Evolutionary conservation across 2,113 vertebrate species (phyloP), one percentile per base, ranked within the genome.

Genomic region (Clupea harengus): DNA sequence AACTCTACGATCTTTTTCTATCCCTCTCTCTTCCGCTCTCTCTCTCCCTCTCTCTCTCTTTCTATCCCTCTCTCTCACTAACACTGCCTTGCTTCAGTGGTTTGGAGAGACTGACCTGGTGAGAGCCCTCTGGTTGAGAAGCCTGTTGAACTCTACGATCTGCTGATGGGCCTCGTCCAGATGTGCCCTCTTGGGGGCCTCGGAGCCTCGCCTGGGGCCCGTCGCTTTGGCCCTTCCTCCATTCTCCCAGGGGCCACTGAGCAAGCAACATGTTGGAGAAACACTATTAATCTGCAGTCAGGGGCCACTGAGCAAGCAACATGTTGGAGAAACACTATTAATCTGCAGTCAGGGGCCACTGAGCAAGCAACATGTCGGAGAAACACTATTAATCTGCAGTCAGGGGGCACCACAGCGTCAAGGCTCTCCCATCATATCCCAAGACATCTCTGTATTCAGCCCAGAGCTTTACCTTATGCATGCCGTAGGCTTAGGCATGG

Each of bases 121-220:
- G n/a, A 54, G 20, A n/a, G 50, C 6, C 60, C 2, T 89, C 46
- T 17, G 44, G 13, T 20, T 6, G 0, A 86, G 18, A 80, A 47
- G 87, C 2, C 28, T 84, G 45, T 64, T 83, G 0, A 3, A 32
- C 6, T 89, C 87, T 25, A 90, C 88, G 47, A 86, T n/a, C 28
- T 84, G 87, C 32, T 45, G 80, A 6, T 20, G 88, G 6, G 81
- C 32, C 0, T 95, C 93, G 0, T 95, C 93, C 86, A 95, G 83
- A 82, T 88, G 95, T 46, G 81, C 89, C 2, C 87, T 87, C 46
- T 22, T 89, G 81, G 83, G 92, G 9, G 87, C 78, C 4, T 91
- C 90, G 81, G 54, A 17, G 52, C 87, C 88, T 82, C 64, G 91
- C 0, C 32, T 75, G 0, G 47, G 28, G 22, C 28, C 84, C 44